Percentiles rank a stretch among this genome's conserved stretches.
Conservation (phyloP, 2,888 invertebrate species). For the Dendrolimus houi region DNA sequence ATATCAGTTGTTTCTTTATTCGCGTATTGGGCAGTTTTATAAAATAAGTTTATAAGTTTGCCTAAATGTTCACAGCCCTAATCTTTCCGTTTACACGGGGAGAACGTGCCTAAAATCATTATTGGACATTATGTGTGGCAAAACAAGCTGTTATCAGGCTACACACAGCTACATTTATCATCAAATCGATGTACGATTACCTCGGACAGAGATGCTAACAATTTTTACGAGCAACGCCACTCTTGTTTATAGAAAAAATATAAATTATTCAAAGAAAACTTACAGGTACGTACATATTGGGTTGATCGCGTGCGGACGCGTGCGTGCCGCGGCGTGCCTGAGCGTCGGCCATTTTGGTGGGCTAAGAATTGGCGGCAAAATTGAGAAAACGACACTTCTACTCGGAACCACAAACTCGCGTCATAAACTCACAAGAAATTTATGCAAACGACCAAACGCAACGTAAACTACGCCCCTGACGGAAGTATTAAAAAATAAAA, state of each 20-base stretch:
- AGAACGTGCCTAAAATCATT: neutral
- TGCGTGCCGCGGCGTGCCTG: constrained; percentile 47
- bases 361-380: constrained; percentile 64
- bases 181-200: neutral
- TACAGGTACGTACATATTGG: neutral
- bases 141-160: neutral
- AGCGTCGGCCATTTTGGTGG: constrained; percentile 57
- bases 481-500: constrained; percentile 48
- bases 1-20: too few relatives aligned
- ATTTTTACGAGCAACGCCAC: constrained; percentile 28
- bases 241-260: constrained; percentile 29
- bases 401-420: constrained; percentile 25
- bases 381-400: constrained; percentile 65
- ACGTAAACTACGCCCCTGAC: constrained; percentile 11
- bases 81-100: neutral
- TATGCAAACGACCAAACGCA: constrained; percentile 44
- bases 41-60: too few relatives aligned
- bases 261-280: constrained; percentile 35
- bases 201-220: constrained; percentile 31
- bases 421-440: constrained; percentile 40
- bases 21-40: too few relatives aligned
- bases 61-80: neutral
- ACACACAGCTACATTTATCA: neutral
- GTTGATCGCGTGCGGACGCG: constrained; percentile 39
- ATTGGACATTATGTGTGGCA: neutral